Base-by-base conservation (phyloP, 2,797 vertebrate genomes). In the Propithecus deckenii region DNA sequence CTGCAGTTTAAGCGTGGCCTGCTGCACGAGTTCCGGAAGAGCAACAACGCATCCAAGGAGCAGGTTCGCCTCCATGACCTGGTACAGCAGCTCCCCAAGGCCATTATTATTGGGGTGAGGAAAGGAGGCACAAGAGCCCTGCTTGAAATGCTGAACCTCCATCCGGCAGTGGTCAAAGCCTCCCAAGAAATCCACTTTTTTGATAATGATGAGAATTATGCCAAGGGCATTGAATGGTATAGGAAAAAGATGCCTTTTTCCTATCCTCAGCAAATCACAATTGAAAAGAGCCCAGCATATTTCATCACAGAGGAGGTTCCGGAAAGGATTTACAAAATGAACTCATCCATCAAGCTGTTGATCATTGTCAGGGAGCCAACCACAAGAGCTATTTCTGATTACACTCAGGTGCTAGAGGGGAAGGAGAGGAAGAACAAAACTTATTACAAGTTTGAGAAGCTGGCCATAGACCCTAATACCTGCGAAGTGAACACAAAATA, bases 161-260 rank as follows among this genome's bases (percentile, higher is more conserved):
- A 99, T 95, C 99, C 99, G 0, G 99, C 99, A 5, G 99, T 99
- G 97, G 99, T 99, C 98, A 99, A 99, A 98, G 99, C 99, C 95
- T 99, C 99, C 83, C 99, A 99, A 99, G 99, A 99, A 98, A 99
- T 99, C 96, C 99, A 99, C 98, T 99, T 99, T 98, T 99, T 99
- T 91, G 99, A 99, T 98, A 99, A 99, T 20, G 99, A 99, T 76
- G 99, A 99, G 97, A 99, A 99, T 98, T 99, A 99, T 65, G 99
- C 99, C 90, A 99, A 99, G 89, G 99, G 99, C 85, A 99, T 99
- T 81, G 99, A 99, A 97, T 99, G 99, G 99, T 99, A 99, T 98
- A 98, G 99, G 86, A 99, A 99, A 97, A 99, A 99, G 98, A 99
- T 99, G 99, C 99, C 99, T 96, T 99, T 99, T 98, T 99, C 99